A percentile compares a stretch with the other conserved stretches of the same genome.
Evolutionary conservation across 2,888 invertebrate species (phyloP).

Genomic region (Fragum sueziense): DNA sequence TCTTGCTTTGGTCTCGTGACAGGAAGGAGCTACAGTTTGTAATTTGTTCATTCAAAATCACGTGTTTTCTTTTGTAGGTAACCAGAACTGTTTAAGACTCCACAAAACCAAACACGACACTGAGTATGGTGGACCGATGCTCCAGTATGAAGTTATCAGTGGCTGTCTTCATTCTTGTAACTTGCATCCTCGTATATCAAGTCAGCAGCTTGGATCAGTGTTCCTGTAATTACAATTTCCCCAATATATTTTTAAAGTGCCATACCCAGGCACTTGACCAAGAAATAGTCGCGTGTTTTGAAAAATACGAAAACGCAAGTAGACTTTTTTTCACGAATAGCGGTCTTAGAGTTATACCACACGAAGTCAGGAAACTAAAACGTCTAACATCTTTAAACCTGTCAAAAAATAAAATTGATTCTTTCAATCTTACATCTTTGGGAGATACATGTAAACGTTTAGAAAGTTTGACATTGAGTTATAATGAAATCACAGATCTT

Average conservation of each 20-base stretch:
- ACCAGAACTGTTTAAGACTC: no score
- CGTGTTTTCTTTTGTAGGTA: no score
- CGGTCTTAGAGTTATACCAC: not conserved
- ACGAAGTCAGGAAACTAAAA: conserved; percentile 27
- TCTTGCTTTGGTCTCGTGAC: no score
- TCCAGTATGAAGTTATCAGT: no score
- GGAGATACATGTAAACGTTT: conserved; percentile 27
- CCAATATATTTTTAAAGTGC: not conserved
- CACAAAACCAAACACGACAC: no score
- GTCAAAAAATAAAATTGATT: conserved; percentile 29
- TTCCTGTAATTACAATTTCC: no score
- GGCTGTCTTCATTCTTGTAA: no score
- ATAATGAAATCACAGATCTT: conserved; percentile 29
- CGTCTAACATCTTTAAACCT: conserved; percentile 25
- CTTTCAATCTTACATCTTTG: conserved; percentile 6
- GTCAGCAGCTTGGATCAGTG: no score
- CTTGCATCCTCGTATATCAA: no score
- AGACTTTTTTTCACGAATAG: conserved; percentile 25
- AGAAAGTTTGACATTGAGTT: conserved; percentile 13
- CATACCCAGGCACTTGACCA: not conserved
- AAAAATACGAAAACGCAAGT: conserved; percentile 1
- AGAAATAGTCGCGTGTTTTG: conserved; percentile 20
- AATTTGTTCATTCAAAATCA: no score
- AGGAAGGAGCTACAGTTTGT: no score
- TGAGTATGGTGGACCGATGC: no score